Evolutionary conservation across 2,888 invertebrate genomes (phyloP).

Genomic region (Crocallis elinguaria): DNA sequence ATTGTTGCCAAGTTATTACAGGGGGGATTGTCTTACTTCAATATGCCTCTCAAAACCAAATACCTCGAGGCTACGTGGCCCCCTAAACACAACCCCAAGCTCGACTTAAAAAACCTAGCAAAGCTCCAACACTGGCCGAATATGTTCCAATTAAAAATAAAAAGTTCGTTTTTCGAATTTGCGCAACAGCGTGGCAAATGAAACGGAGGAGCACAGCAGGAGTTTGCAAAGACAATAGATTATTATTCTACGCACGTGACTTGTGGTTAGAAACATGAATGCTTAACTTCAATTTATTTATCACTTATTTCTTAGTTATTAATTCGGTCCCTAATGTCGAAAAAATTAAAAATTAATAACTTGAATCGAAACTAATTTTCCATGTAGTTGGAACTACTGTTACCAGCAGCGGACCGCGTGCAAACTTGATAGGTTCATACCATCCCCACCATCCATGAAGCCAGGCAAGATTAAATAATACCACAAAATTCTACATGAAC

Average conservation of each 20-base stretch:
- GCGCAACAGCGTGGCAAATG: slow-evolving; percentile 53
- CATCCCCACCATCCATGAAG: too few relatives aligned
- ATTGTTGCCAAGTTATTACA: slow-evolving; percentile 58
- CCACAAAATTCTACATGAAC: too few relatives aligned
- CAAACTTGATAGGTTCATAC: too few relatives aligned
- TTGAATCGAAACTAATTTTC: too few relatives aligned
- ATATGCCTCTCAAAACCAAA: slow-evolving; percentile 74
- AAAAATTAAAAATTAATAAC: too few relatives aligned
- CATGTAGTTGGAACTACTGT: too few relatives aligned
- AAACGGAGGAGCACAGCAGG: slow-evolving; percentile 24
- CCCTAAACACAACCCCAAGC: slow-evolving; percentile 53
- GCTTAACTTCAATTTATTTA: too few relatives aligned
- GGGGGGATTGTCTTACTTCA: slow-evolving; percentile 75
- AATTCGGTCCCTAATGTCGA: too few relatives aligned
- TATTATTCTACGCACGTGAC: slow-evolving; percentile 1
- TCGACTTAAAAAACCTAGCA: slow-evolving; percentile 55
- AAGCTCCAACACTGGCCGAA: slow-evolving; percentile 56
- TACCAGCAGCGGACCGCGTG: too few relatives aligned
- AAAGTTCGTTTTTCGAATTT: slow-evolving; percentile 54
- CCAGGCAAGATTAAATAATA: too few relatives aligned
- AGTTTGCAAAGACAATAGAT: slow-evolving; percentile 12
- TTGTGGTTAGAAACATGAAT: neutral
- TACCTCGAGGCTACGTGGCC: slow-evolving; percentile 68
- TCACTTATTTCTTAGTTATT: too few relatives aligned
- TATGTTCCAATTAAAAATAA: slow-evolving; percentile 81